Evolutionary conservation across 1,140 invertebrate genomes (phyloP).

Genomic region (Drosophila navojoa): DNA sequence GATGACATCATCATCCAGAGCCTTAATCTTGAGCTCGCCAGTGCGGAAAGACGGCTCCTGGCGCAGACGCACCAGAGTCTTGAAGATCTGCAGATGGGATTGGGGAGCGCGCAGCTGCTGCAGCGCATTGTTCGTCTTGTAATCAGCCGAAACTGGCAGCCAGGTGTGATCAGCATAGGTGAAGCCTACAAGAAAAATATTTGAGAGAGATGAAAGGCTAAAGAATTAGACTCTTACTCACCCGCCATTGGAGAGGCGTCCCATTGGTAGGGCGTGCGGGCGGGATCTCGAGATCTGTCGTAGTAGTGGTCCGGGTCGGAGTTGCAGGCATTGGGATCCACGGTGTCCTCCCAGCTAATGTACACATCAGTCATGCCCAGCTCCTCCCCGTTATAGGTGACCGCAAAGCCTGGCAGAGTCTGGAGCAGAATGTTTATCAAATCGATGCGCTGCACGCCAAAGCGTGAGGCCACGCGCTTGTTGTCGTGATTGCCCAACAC

Average conservation of each 20-base stretch:
- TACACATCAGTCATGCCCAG: constrained; percentile 90
- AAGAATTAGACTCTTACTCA: constrained; percentile 14
- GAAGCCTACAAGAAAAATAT: constrained; percentile 83
- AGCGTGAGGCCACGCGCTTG: constrained; percentile 87
- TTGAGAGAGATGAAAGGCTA: neutral
- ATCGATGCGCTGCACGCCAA: constrained; percentile 87
- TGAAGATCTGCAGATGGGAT: constrained; percentile 80
- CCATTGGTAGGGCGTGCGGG: constrained; percentile 89
- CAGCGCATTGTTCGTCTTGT: constrained; percentile 85
- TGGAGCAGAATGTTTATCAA: constrained; percentile 87
- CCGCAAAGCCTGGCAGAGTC: constrained; percentile 87
- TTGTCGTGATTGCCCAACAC: constrained; percentile 88
- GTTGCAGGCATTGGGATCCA: constrained; percentile 74
- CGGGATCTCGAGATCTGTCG: constrained; percentile 85
- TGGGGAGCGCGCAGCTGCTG: constrained; percentile 79
- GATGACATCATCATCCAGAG: constrained; percentile 66
- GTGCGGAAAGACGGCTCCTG: constrained; percentile 71
- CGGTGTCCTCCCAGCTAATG: constrained; percentile 86
- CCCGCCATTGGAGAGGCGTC: constrained; percentile 85
- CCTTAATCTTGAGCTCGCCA: constrained; percentile 60
- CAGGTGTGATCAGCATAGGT: constrained; percentile 87
- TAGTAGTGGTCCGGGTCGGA: constrained; percentile 75
- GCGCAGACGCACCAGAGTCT: constrained; percentile 69
- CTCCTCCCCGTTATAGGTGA: constrained; percentile 92
- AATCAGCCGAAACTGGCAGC: constrained; percentile 87